Evolutionary conservation across 2,113 vertebrate genomes (phyloP).

Genomic region (Mungos mungo): DNA sequence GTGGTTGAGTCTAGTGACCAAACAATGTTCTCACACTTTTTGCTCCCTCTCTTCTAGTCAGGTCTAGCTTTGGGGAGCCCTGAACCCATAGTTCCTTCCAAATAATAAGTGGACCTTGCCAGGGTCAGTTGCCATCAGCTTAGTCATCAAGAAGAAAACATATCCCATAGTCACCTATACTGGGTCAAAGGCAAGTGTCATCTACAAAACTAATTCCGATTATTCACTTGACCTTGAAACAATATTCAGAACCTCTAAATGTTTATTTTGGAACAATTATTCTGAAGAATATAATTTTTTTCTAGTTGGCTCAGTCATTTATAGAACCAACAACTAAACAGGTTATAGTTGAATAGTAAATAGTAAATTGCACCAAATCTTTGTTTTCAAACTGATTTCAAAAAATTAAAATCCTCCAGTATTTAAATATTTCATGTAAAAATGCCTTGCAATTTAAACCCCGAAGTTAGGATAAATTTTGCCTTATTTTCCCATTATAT

Average conservation of each 20-base stretch:
- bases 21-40: background rate
- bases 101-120: background rate
- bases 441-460: background rate
- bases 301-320: background rate
- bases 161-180: background rate
- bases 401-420: background rate
- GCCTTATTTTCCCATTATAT: background rate
- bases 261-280: background rate
- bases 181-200: background rate
- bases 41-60: background rate
- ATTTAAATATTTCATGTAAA: background rate
- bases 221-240: slow-evolving; percentile 5
- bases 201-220: background rate
- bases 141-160: background rate
- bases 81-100: background rate
- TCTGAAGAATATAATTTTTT: slow-evolving; percentile 9
- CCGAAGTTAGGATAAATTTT: background rate
- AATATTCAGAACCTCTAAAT: background rate
- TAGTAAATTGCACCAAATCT: background rate
- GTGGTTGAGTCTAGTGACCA: background rate
- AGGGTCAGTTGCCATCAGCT: background rate
- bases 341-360: background rate
- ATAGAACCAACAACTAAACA: background rate
- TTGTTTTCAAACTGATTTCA: slow-evolving; percentile 13
- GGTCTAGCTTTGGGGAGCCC: background rate